Conservation (phyloP, 1,140 invertebrate species). For the Dinoponera quadriceps region DNA sequence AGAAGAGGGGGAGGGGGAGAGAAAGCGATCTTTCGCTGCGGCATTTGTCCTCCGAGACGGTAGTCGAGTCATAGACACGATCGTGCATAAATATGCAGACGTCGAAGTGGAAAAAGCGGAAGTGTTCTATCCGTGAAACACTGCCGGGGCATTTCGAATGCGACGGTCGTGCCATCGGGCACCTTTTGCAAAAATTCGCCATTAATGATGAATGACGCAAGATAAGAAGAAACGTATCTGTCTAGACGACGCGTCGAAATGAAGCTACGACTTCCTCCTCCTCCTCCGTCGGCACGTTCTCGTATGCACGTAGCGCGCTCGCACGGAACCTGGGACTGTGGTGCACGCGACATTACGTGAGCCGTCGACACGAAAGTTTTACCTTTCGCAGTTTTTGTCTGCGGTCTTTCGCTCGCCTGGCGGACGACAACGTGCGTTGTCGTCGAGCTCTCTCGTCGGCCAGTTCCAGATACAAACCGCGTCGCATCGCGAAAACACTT, state of each 20-base stretch:
- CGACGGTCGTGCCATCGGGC: slow-evolving; percentile 1
- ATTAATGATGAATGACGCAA: background rate
- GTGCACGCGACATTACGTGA: slow-evolving; percentile 77
- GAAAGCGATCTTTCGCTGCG: background rate
- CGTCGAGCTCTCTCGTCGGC: slow-evolving; percentile 12
- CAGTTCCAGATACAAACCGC: background rate
- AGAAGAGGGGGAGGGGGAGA: too few relatives aligned
- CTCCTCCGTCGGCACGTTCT: slow-evolving; percentile 11
- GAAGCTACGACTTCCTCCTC: slow-evolving; percentile 34
- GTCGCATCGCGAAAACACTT: background rate
- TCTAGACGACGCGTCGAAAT: slow-evolving; percentile 2
- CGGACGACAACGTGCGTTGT: background rate
- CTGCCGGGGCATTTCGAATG: slow-evolving; percentile 20
- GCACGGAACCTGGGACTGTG: slow-evolving; percentile 58
- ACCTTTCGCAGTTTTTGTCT: slow-evolving; percentile 56
- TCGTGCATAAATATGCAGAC: slow-evolving; percentile 48
- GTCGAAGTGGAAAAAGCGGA: slow-evolving; percentile 46
- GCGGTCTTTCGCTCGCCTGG: slow-evolving; percentile 38
- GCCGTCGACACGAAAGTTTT: slow-evolving; percentile 65
- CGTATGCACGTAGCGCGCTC: slow-evolving; percentile 19
- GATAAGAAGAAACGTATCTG: slow-evolving; percentile 19
- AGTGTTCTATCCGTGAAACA: slow-evolving; percentile 21
- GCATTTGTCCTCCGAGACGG: background rate
- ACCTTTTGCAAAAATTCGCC: slow-evolving; percentile 35
- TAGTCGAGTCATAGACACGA: background rate